phyloP scores from a whole-genome alignment of 1,140 invertebrate genomes.

The Gonioctena quinquepunctata region DNA sequence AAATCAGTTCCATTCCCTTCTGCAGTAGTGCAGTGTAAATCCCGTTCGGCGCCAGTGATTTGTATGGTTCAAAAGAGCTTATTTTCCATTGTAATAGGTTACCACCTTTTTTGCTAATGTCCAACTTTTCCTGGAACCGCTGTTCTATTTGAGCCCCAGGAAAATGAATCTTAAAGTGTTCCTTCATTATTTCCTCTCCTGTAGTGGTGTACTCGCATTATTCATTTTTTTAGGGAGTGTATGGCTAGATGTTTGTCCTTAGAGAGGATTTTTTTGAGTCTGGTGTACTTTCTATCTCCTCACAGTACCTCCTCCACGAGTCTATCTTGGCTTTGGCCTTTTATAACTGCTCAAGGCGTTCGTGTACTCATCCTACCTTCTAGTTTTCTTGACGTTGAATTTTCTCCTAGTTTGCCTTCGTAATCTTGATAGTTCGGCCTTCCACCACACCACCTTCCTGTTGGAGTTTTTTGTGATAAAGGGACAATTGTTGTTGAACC shows the following conservation, averaged over 20 bases:
- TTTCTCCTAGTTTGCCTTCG: too few species aligned
- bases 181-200: not conserved
- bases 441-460: too few species aligned
- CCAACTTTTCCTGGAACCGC: not conserved
- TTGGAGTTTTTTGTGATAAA: too few species aligned
- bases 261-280: not conserved
- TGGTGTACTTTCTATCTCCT: not conserved
- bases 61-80: too few species aligned
- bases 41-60: too few species aligned
- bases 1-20: too few species aligned
- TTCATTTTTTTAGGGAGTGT: not conserved
- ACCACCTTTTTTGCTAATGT: not conserved
- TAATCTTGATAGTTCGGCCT: too few species aligned
- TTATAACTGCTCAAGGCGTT: too few species aligned
- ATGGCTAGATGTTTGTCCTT: not conserved
- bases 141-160: not conserved
- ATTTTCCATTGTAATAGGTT: too few species aligned
- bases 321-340: not conserved
- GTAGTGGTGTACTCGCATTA: not conserved
- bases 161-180: not conserved
- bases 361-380: too few species aligned
- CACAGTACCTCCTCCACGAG: not conserved
- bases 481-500: not conserved
- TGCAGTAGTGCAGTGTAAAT: too few species aligned
- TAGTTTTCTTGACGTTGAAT: too few species aligned